Conservation (phyloP, 92 coral and sea anemone species). For the Palythoa caribaeorum region DNA sequence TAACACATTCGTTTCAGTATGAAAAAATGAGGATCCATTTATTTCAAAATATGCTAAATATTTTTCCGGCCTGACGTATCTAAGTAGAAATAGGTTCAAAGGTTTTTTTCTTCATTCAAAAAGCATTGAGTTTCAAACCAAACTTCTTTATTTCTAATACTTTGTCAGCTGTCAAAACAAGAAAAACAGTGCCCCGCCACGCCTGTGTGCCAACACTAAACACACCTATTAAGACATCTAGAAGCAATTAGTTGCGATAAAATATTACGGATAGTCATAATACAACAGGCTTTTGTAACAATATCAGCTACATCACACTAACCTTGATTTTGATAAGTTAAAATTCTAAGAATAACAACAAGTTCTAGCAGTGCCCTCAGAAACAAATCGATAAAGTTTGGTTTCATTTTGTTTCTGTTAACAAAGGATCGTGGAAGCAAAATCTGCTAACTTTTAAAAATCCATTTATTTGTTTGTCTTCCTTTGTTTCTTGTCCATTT, state of each 20-base stretch:
- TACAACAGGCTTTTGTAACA: conserved; percentile 6
- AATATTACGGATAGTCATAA: conserved; percentile 9
- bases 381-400: not conserved
- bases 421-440: conserved; percentile 46
- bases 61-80: conserved; percentile 72
- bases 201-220: conserved; percentile 43
- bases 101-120: conserved; percentile 55
- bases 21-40: not conserved
- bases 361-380: not conserved
- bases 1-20: not conserved
- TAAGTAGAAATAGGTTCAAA: conserved; percentile 73
- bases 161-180: conserved; percentile 55
- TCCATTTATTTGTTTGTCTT: conserved; percentile 77
- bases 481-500: conserved; percentile 65
- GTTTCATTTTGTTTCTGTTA: not conserved
- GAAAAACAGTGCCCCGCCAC: conserved; percentile 42
- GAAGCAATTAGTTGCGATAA: conserved; percentile 32
- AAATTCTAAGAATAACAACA: not conserved
- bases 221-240: conserved; percentile 34
- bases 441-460: conserved; percentile 58
- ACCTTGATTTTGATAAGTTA: not conserved
- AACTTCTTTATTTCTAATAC: conserved; percentile 51
- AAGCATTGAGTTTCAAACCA: conserved; percentile 73
- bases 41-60: conserved; percentile 69
- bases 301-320: conserved; percentile 5